Percentiles rank a stretch among this genome's conserved stretches.
Conservation (phyloP, 2,113 vertebrate genomes). For the Choloepus hoffmanni region DNA sequence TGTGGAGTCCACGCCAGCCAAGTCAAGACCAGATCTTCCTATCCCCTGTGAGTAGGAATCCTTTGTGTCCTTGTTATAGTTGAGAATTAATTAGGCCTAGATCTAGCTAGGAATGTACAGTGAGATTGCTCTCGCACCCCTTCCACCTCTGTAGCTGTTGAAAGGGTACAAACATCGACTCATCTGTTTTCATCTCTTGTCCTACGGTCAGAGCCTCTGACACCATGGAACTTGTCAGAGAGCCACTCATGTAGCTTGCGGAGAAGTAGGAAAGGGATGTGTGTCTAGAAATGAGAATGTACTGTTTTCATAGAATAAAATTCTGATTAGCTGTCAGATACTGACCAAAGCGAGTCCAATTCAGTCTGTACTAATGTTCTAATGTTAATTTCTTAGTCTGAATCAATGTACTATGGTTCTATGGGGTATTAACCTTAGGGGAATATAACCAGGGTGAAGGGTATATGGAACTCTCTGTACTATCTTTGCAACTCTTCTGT, state of each 20-base stretch:
- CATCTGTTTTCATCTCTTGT: not conserved
- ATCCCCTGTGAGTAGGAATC: not conserved
- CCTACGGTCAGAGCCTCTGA: not conserved
- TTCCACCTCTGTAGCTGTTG: not conserved
- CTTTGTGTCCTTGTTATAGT: not conserved
- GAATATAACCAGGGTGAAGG: not conserved
- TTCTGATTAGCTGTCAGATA: too few relatives aligned
- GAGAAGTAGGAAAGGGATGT: not conserved
- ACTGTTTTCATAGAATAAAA: too few relatives aligned
- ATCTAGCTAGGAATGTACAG: not conserved
- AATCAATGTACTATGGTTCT: not conserved
- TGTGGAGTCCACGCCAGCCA: not conserved
- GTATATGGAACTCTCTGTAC: not conserved
- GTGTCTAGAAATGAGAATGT: not conserved
- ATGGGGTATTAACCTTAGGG: not conserved
- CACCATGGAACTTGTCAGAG: not conserved
- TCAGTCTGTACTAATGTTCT: not conserved
- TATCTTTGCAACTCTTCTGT: not conserved
- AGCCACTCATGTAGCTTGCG: not conserved
- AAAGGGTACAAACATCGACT: not conserved
- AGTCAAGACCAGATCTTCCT: not conserved
- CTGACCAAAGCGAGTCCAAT: too few relatives aligned
- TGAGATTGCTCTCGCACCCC: not conserved
- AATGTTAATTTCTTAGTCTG: not conserved
- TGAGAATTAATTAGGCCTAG: not conserved